These are phyloP conservation scores for Trichomalopsis sarcophagae DNA, from an alignment of 1,140 invertebrate species.

Conservation along the genomic window DNA sequence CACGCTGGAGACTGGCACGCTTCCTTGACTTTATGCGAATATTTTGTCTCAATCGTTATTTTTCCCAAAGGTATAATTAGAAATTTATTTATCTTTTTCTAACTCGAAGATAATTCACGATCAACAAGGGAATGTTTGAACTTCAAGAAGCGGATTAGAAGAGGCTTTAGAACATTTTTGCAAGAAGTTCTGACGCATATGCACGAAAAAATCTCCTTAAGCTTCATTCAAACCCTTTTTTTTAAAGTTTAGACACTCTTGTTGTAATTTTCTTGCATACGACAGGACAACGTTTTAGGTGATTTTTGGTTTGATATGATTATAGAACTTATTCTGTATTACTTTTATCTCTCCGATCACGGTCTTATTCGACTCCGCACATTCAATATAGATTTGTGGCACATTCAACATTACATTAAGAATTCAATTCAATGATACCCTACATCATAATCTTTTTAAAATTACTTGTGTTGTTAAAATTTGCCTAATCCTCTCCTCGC, in stretches of 20 bases:
- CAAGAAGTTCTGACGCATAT: neutral
- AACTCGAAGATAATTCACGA: slow-evolving; percentile 29
- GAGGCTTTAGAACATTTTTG: neutral
- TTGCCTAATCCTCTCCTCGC: neutral
- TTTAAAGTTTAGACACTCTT: neutral
- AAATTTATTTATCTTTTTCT: neutral
- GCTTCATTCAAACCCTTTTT: neutral
- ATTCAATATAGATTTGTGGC: slow-evolving; percentile 46
- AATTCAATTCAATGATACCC: slow-evolving; percentile 17
- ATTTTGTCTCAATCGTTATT: slow-evolving; percentile 3
- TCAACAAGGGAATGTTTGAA: slow-evolving; percentile 10
- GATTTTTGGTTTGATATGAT: slow-evolving; percentile 47
- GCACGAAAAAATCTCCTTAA: neutral
- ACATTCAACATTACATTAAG: slow-evolving; percentile 48
- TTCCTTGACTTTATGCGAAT: slow-evolving; percentile 25
- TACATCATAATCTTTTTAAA: slow-evolving; percentile 10
- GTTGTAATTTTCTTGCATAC: neutral
- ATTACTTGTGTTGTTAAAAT: neutral
- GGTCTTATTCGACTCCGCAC: slow-evolving; percentile 21
- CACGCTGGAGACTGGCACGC: slow-evolving; percentile 36
- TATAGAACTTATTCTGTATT: slow-evolving; percentile 43
- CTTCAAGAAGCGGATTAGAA: neutral
- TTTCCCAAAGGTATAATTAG: slow-evolving; percentile 9
- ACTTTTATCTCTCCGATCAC: slow-evolving; percentile 17
- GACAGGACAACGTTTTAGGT: slow-evolving; percentile 32